A percentile compares a stretch with the other conserved stretches of the same genome.
phyloP scores from a whole-genome alignment of 2,113 vertebrate species.

The Eudorcas thomsonii region DNA sequence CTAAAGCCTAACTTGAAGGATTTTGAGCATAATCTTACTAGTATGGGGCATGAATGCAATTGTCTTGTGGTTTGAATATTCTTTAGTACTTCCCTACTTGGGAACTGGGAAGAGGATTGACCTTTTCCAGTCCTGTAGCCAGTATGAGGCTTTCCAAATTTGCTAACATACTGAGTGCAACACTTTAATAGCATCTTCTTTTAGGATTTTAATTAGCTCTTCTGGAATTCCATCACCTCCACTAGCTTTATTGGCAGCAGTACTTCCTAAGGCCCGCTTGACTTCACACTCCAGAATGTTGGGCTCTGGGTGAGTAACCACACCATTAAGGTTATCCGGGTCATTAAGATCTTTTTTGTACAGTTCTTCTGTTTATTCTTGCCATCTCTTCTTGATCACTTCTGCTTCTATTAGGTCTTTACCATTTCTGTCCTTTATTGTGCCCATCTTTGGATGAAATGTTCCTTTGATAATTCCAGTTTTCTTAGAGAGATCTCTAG shows the following conservation, averaged over 20 bases:
- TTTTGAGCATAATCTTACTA: neutral
- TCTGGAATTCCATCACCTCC: neutral
- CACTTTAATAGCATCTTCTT: neutral
- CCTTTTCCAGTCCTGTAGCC: neutral
- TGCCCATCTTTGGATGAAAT: neutral
- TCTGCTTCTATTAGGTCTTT: neutral
- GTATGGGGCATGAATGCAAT: neutral
- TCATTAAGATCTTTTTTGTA: neutral
- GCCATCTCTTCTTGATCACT: neutral
- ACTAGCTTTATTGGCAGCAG: neutral
- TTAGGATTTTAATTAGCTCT: neutral
- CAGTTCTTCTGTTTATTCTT: neutral
- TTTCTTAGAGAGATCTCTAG: neutral
- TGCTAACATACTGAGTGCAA: neutral
- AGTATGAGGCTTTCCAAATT: neutral
- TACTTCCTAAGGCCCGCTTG: neutral
- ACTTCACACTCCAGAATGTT: neutral
- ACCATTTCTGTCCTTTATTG: neutral
- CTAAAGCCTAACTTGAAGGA: neutral
- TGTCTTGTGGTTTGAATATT: neutral
- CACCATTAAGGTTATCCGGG: rapidly evolving
- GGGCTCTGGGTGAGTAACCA: neutral
- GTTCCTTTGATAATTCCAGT: neutral
- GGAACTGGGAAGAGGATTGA: neutral
- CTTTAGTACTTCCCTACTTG: neutral